A percentile compares a stretch with the other conserved stretches of the same genome.
Conservation (phyloP, 2,797 vertebrate genomes). For the Pangasius sanitwongsei region DNA sequence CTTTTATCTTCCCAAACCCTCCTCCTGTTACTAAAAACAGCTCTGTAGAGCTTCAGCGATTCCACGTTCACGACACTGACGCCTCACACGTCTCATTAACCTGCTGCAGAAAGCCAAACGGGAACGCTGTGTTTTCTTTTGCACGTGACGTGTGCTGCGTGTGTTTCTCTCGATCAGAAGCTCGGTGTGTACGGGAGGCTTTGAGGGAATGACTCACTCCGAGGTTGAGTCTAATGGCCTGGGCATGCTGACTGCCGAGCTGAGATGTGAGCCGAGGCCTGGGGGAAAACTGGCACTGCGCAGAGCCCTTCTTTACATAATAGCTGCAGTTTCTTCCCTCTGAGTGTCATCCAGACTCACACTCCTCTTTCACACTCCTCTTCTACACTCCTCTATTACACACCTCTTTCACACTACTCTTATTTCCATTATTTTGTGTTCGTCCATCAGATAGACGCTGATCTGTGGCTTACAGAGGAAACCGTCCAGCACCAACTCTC, state of each 20-base stretch:
- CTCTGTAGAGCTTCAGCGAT: neutral
- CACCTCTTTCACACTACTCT: neutral
- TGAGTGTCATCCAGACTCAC: neutral
- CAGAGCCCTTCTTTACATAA: constrained; percentile 29
- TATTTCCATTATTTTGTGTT: neutral
- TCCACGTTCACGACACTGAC: neutral
- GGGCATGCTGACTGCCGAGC: constrained; percentile 21
- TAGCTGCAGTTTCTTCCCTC: constrained; percentile 28
- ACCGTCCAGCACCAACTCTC: neutral
- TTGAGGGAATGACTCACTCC: constrained; percentile 21
- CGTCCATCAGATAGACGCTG: constrained; percentile 23
- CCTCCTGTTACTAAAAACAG: neutral
- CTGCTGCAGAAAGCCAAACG: neutral
- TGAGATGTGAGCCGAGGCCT: constrained; percentile 2
- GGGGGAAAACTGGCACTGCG: neutral
- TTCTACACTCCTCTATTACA: neutral
- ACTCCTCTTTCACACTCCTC: neutral
- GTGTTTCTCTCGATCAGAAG: neutral
- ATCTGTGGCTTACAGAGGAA: constrained; percentile 22
- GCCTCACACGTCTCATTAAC: neutral
- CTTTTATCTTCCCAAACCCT: constrained; percentile 15
- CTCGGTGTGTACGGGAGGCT: neutral
- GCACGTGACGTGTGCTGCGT: neutral
- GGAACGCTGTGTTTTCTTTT: neutral
- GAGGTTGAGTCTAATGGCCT: neutral